Base-by-base conservation (phyloP, 2,888 invertebrate species). In the Muscina levida region DNA sequence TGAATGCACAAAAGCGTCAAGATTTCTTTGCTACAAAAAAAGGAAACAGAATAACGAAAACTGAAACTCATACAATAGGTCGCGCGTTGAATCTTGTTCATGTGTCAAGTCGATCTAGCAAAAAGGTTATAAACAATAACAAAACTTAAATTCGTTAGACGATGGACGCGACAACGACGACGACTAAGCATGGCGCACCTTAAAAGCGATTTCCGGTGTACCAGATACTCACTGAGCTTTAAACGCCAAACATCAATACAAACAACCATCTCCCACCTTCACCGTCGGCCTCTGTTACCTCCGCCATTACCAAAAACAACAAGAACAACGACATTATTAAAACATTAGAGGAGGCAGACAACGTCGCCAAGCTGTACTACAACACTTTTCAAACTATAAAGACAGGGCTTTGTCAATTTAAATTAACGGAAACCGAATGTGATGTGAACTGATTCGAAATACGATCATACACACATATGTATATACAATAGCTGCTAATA, bases 141-240 rank as follows among this genome's bases (percentile, higher is more conserved):
- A 51, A 51, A 51, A 31, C 17, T 31, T 13, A 31, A 57, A 57
- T 11, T 10, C 57, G 15, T 31, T n/a, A 13, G 15, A 51, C 57
- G 15, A 57, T n/a, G 44, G 15, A 51, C 8, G 22, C 22, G 39
- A 26, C 42, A 22, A 62, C 31, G 53, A 1, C 22, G 53, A 13
- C 57, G 31, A 82, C 80, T 65, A 5, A 8, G 68, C 77, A 53
- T 51, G 88, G 86, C 88, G 82, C 88, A 88, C 88, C 88, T 88
- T 87, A 85, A 85, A 85, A 86, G 82, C 84, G 85, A 87, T 88
- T 88, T 88, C 88, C 88, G 88, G 87, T 87, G 88, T 86, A 87
- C 88, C 85, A 87, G 85, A 87, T 87, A 88, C 85, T 88, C 87
- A 88, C 82, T 85, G 87, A 84, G 85, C 86, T 86, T 84, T 83